Evolutionary conservation across 2,888 invertebrate species (phyloP), one percentile per base, ranked within the genome.

Genomic region (Cephus sareptanus): DNA sequence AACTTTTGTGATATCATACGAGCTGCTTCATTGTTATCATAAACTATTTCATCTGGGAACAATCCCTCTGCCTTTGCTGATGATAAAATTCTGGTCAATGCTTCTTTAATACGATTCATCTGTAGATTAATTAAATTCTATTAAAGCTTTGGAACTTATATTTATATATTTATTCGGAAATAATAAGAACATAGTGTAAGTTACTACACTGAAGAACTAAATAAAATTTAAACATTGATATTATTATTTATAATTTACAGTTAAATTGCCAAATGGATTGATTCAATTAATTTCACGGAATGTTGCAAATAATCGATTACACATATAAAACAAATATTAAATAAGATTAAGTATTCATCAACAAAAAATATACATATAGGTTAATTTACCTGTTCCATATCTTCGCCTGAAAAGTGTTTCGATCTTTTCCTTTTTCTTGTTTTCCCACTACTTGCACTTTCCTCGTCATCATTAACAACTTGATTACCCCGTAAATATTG

Each of bases 401-500:
- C 84, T 79, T 85, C 83, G 34, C 85, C 81, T 37, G 85, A 83
- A 76, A 85, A 76, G 77, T 79, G 80, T 79, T 81, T 84, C 33
- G 78, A 76, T 76, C 82, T 83, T 79, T 85, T 83, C 78, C 79
- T 82, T 89, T 90, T 86, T 85, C 82, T 89, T 83, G 81, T 91
- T 92, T 75, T 92, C 80, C 15, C 86, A 79, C 79, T 91, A 82
- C 79, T 85, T 79, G 77, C 77, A 35, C 68, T 76, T 33, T 83
- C 77, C 31, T 81, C 79, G 13, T 73, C 69, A 15, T 68, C 78
- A 33, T 82, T 77, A 12, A 81, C 74, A 74, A 82, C 76, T 79
- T 91, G 90, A 88, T 89, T 90, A 75, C 86, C 81, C 73, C 91
- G 85, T 76, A 90, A 86, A 86, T 92, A 93, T 75, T 92, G 92